phyloP scores from a whole-genome alignment of 1,140 invertebrate species.

The Drosophila pallidifrons region DNA sequence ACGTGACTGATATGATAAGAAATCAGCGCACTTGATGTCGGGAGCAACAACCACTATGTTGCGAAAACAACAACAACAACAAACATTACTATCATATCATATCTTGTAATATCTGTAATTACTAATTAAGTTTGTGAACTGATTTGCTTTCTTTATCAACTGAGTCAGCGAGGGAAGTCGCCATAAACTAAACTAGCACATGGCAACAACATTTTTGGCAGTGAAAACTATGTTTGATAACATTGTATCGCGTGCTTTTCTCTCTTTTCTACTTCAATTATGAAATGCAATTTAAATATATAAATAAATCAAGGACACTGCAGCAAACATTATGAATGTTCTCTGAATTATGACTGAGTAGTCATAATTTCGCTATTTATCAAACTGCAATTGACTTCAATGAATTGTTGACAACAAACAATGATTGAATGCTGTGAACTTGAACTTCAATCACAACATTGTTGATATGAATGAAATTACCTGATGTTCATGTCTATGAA shows the following conservation, averaged over 20 bases:
- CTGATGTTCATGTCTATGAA: background rate
- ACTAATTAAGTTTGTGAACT: background rate
- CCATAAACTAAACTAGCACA: background rate
- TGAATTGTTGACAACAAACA: constrained; percentile 8
- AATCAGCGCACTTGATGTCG: background rate
- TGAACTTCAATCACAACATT: constrained; percentile 16
- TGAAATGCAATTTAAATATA: constrained; percentile 6
- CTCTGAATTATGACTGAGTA: background rate
- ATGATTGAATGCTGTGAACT: constrained; percentile 12
- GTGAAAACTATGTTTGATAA: background rate
- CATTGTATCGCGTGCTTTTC: background rate
- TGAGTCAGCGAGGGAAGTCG: background rate
- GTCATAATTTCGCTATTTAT: constrained; percentile 8
- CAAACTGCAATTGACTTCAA: background rate
- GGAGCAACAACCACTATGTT: background rate
- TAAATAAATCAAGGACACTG: constrained; percentile 10
- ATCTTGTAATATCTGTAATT: background rate
- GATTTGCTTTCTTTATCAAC: constrained; percentile 3
- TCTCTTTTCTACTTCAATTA: constrained; percentile 2
- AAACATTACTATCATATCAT: no score
- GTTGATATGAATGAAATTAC: background rate
- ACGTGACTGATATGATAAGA: constrained; percentile 16
- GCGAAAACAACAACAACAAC: background rate
- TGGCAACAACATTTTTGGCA: constrained; percentile 5
- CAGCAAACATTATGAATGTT: background rate